These are phyloP conservation scores for Coenobita brevimanus DNA, from an alignment of 1,140 invertebrate species.

Conservation along the genomic window DNA sequence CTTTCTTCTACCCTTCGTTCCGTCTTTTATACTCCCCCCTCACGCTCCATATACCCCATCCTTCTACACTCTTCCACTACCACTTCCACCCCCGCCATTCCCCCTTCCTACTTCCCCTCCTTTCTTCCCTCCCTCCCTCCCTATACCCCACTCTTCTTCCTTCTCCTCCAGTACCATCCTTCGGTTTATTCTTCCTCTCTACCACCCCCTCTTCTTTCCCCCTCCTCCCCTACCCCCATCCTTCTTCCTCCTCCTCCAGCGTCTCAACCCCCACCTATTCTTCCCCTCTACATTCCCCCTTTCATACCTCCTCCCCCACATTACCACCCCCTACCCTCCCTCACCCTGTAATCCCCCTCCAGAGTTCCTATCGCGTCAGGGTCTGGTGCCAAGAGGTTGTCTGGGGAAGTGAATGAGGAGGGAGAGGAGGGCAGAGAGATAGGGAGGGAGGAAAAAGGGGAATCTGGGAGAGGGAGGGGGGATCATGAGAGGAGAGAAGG, in stretches of 20 bases:
- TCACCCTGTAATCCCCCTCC: neutral
- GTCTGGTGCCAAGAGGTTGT: constrained; percentile 46
- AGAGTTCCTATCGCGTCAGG: constrained; percentile 1
- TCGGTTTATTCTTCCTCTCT: neutral
- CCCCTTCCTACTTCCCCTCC: neutral
- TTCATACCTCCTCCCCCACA: neutral
- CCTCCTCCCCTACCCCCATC: neutral
- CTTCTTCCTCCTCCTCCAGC: neutral
- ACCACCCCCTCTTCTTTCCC: constrained; percentile 8
- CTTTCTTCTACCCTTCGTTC: too few relatives aligned
- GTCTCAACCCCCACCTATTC: neutral
- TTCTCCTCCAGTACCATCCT: neutral
- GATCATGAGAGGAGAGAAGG: neutral
- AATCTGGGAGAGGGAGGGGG: neutral
- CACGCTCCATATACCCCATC: too few relatives aligned
- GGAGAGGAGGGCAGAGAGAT: constrained; percentile 3
- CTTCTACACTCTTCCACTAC: too few relatives aligned
- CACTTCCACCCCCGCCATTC: too few relatives aligned
- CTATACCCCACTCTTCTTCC: neutral
- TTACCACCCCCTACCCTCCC: neutral
- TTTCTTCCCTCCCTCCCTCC: too few relatives aligned
- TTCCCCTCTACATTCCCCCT: neutral
- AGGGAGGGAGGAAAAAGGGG: neutral
- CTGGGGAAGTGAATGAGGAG: constrained; percentile 19
- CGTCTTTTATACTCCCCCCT: too few relatives aligned